Base-by-base conservation (phyloP, 2,113 vertebrate species). In the Stegastes partitus region DNA sequence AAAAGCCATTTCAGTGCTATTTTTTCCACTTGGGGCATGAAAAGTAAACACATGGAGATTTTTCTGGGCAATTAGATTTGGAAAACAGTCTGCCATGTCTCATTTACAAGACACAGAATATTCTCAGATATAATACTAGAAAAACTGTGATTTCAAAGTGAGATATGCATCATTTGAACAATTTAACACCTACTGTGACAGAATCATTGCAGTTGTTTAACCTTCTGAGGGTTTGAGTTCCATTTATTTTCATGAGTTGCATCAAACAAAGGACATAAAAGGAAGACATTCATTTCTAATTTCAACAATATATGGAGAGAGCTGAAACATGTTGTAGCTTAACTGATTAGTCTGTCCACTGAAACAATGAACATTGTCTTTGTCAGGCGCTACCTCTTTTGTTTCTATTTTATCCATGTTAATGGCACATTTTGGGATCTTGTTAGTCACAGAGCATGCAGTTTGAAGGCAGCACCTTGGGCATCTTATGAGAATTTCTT, bases 71-170 rank as follows among this genome's bases (percentile, higher is more conserved):
- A 76, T 86, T 85, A 73, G 3, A 57, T 66, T 47, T 62, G 68
- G 21, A 70, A 68, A 69, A 68, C 64, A 78, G 77, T 56, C 68
- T 67, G 71, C 59, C 67, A 69, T 66, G 80, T 85, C 67, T 87
- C 25, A 86, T 87, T 86, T 79, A 12, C 65, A 12, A 34, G 26
- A 58, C 1, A 67, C 53, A 75, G 47, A 62, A 68, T 6, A 58
- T 37, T 28, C 21, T 68, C 1, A 26, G 23, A 49, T 15, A 42
- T 50, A 50, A 47, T 16, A 19, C 15, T 19, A 4, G 16, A 66
- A 5, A 76, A 53, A 65, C n/a, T 19, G 19, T 23, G 31, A 58
- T 65, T 73, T 61, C 14, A 53, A 50, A 50, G 22, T 34, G 0
- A 77, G 47, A 66, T 68, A 22, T 10, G 10, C 12, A 54, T 37